Conservation (phyloP, 1,140 invertebrate species). For the Glossosoma conforme region DNA sequence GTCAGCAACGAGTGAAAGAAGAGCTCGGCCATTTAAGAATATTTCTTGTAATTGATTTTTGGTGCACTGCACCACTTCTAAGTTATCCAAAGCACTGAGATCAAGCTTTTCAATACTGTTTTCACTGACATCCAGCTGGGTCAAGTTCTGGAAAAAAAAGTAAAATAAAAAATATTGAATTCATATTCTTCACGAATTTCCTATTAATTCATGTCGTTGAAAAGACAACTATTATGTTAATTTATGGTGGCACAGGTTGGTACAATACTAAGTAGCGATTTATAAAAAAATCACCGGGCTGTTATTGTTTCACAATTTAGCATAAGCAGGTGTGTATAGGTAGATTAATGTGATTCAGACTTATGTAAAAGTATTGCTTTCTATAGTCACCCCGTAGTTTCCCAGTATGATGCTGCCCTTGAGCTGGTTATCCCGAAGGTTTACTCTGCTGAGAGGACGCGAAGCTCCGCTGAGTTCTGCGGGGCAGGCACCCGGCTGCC, state of each 20-base stretch:
- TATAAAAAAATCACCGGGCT: too few species aligned
- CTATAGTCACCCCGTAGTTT: conserved; percentile 71
- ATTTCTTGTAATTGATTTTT: conserved; percentile 64
- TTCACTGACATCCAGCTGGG: conserved; percentile 72
- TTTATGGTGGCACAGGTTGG: too few species aligned
- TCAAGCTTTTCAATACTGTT: conserved; percentile 72
- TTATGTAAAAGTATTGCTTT: too few species aligned
- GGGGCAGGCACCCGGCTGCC: conserved; percentile 21
- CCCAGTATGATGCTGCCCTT: conserved; percentile 78
- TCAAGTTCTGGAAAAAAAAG: conserved; percentile 55
- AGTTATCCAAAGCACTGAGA: conserved; percentile 61
- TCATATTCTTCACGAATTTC: too few species aligned
- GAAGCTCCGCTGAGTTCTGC: conserved; percentile 22
- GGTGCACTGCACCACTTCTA: conserved; percentile 67
- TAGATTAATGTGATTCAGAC: too few species aligned
- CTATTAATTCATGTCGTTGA: too few species aligned
- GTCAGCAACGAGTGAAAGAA: conserved; percentile 65
- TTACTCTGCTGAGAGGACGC: conserved; percentile 60
- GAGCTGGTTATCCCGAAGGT: conserved; percentile 67
- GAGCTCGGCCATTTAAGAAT: conserved; percentile 60
- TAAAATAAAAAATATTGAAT: not conserved
- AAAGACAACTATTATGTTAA: too few species aligned
- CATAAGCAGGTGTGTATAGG: too few species aligned
- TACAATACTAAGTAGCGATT: too few species aligned
- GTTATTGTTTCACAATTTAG: too few species aligned